A percentile compares a stretch with the other conserved stretches of the same genome.
These are phyloP conservation scores for Octopus bimaculoides DNA, from an alignment of 1,140 invertebrate genomes.

Conservation along the genomic window DNA sequence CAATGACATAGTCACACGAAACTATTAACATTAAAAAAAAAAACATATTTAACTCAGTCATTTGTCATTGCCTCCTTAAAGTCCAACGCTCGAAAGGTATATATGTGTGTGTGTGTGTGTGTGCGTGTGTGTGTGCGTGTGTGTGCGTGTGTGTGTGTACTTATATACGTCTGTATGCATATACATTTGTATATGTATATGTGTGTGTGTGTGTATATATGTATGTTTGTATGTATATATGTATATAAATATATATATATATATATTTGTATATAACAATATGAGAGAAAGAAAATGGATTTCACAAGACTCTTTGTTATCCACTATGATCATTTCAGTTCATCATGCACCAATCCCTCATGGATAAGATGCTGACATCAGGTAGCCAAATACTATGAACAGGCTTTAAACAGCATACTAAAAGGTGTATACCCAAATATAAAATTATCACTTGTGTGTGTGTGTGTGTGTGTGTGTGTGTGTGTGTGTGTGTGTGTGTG, in stretches of 20 bases:
- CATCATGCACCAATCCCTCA: not conserved
- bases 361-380: not conserved
- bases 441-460: no score
- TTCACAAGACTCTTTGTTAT: not conserved
- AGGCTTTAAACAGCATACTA: not conserved
- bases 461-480: no score
- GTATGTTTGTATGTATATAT: not conserved
- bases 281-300: not conserved
- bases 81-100: no score
- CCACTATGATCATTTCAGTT: not conserved
- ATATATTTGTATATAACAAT: not conserved
- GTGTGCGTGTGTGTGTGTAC: not conserved
- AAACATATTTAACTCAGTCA: no score
- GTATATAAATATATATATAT: not conserved
- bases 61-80: no score
- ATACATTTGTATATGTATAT: not conserved
- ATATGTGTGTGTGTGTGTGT: not conserved
- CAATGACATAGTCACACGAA: no score
- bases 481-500: no score
- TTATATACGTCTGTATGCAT: not conserved
- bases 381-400: not conserved
- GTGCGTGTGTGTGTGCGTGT: not conserved
- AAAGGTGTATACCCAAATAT: not conserved
- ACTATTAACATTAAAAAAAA: no score
- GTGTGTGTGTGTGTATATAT: not conserved